These are phyloP conservation scores for Clanis bilineata DNA, from an alignment of 2,888 invertebrate genomes.

Conservation along the genomic window DNA sequence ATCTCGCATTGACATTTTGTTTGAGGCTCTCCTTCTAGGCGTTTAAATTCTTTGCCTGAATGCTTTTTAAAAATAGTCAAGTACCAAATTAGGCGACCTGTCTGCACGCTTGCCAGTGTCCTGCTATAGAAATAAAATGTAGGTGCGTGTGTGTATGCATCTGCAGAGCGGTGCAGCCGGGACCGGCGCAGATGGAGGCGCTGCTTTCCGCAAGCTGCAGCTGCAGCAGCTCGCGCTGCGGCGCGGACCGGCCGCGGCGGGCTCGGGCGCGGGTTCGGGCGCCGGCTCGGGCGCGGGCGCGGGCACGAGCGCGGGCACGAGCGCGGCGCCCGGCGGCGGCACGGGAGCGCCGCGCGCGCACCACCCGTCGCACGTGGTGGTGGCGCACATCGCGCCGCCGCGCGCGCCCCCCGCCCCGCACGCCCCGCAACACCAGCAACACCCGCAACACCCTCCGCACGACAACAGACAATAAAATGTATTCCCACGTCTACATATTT, in stretches of 20 bases:
- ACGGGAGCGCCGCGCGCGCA: conserved; percentile 56
- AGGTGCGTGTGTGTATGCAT: neutral
- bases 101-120: no score
- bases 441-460: conserved; percentile 65
- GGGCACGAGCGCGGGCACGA: conserved; percentile 23
- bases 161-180: conserved; percentile 49
- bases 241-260: conserved; percentile 34
- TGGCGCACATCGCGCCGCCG: conserved; percentile 50
- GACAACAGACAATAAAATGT: conserved; percentile 26
- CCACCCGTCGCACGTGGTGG: conserved; percentile 62
- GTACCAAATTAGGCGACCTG: no score
- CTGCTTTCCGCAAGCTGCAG: conserved; percentile 55
- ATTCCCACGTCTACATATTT: no score
- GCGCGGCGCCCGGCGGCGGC: conserved; percentile 13
- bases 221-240: conserved; percentile 54
- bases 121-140: neutral
- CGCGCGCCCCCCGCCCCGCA: conserved; percentile 47
- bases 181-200: conserved; percentile 67
- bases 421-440: conserved; percentile 50
- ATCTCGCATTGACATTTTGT: no score
- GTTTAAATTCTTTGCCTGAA: no score
- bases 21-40: no score
- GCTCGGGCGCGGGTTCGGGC: conserved; percentile 39
- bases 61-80: no score
- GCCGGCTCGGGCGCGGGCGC: conserved; percentile 25